phyloP scores from a whole-genome alignment of 2,888 invertebrate species.

The Cephus nigrinus region DNA sequence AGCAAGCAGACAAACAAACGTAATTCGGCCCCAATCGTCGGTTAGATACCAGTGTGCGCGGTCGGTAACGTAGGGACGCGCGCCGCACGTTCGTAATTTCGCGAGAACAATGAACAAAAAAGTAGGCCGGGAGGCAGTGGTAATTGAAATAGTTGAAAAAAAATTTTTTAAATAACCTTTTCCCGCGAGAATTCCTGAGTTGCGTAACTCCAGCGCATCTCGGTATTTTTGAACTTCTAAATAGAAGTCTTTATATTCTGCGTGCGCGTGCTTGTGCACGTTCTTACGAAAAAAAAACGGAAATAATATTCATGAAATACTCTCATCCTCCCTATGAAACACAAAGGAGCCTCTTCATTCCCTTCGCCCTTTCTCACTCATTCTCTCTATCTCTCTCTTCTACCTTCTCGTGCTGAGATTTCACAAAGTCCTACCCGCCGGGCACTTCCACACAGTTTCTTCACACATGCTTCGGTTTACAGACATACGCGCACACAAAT shows the following conservation, averaged over 20 bases:
- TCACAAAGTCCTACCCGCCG: conserved; percentile 25
- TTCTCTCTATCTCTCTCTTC: not conserved
- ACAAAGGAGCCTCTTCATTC: not conserved
- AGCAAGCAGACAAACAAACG: not conserved
- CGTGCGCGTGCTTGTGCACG: not conserved
- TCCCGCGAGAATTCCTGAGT: not conserved
- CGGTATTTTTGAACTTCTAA: not conserved
- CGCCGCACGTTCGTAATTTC: not conserved
- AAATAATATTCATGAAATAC: not conserved
- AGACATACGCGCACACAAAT: not conserved
- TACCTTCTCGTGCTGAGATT: conserved; percentile 14
- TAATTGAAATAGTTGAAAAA: not conserved
- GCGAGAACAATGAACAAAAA: not conserved
- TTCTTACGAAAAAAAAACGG: not conserved
- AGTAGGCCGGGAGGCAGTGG: not conserved
- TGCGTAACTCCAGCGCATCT: not conserved
- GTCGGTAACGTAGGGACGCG: not conserved
- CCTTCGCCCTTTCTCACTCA: not conserved
- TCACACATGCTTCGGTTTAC: not conserved
- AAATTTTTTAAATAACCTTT: no score
- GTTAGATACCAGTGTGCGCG: not conserved
- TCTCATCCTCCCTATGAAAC: not conserved
- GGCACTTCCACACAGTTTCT: conserved; percentile 34
- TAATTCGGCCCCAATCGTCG: not conserved
- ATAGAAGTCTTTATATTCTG: not conserved